Evolutionary conservation across 1,140 invertebrate species (phyloP).

Genomic region (Drosophila guanche): DNA sequence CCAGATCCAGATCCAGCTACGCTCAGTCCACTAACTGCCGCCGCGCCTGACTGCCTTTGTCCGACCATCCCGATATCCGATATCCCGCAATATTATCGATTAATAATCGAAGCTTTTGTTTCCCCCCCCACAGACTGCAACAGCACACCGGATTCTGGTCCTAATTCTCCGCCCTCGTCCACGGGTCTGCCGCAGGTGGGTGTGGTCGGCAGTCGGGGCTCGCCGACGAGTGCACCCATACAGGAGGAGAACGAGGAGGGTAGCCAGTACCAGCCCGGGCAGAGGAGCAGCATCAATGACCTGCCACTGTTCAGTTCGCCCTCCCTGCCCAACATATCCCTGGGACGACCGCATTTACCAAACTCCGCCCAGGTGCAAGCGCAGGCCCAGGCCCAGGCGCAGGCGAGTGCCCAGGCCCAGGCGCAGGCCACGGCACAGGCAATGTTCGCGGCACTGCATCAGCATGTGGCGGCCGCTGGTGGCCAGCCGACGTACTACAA

Average conservation of each 20-base stretch:
- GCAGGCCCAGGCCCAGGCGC: conserved; percentile 38
- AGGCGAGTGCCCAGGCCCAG: conserved; percentile 35
- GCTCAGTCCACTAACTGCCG: conserved; percentile 1
- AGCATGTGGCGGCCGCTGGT: conserved; percentile 58
- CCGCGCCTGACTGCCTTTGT: too few species aligned
- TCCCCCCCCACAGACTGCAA: conserved; percentile 82
- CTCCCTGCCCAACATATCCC: conserved; percentile 97
- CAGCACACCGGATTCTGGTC: conserved; percentile 91
- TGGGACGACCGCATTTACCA: conserved; percentile 91
- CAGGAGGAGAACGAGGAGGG: conserved; percentile 87
- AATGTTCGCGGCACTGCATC: conserved; percentile 72
- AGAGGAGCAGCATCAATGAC: conserved; percentile 84
- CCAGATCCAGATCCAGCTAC: neutral
- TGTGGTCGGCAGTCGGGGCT: conserved; percentile 84
- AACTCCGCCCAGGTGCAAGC: conserved; percentile 81
- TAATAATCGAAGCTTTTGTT: neutral
- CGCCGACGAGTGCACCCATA: conserved; percentile 87
- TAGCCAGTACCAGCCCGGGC: conserved; percentile 80
- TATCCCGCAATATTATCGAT: neutral
- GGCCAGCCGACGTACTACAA: conserved; percentile 69
- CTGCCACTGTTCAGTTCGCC: conserved; percentile 95
- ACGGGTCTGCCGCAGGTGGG: conserved; percentile 84
- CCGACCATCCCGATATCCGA: too few species aligned
- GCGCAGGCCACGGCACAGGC: conserved; percentile 65
- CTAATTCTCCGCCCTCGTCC: conserved; percentile 91